Percentiles rank a stretch among this genome's conserved stretches.
These are phyloP conservation scores for Apamea monoglypha DNA, from an alignment of 2,888 invertebrate species.

Conservation along the genomic window DNA sequence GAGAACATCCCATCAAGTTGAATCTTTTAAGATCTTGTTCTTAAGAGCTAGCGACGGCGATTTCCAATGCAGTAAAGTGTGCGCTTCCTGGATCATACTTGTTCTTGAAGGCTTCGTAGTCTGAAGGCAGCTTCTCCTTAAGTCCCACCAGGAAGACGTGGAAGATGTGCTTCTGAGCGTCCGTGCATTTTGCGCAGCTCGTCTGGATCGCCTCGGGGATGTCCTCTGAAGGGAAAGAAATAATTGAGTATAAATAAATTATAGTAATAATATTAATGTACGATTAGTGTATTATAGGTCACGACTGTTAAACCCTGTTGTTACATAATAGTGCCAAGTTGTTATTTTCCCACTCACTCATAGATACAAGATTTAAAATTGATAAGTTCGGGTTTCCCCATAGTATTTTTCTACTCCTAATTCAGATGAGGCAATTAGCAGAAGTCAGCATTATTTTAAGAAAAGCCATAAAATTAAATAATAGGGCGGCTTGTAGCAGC, in stretches of 20 bases:
- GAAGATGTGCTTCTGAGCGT: constrained; percentile 91
- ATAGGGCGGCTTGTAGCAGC: neutral
- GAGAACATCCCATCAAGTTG: too few species aligned
- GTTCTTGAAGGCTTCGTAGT: constrained; percentile 85
- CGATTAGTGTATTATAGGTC: neutral
- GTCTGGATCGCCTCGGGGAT: constrained; percentile 91
- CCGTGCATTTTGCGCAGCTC: constrained; percentile 92
- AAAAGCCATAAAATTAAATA: neutral
- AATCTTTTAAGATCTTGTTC: neutral
- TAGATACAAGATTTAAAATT: neutral
- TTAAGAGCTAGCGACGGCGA: constrained; percentile 72
- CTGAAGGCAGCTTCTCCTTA: constrained; percentile 86
- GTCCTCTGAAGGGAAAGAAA: constrained; percentile 86
- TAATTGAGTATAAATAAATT: neutral
- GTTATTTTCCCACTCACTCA: neutral
- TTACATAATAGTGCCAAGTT: neutral
- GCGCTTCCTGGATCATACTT: constrained; percentile 91
- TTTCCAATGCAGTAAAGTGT: constrained; percentile 80
- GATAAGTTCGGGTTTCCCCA: neutral
- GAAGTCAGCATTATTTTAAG: neutral
- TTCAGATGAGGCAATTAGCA: neutral
- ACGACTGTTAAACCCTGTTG: neutral
- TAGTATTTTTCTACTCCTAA: neutral
- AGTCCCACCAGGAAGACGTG: constrained; percentile 89
- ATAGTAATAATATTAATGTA: neutral